Conservation (phyloP, 2,797 vertebrate species). For the Cuculus canorus region DNA sequence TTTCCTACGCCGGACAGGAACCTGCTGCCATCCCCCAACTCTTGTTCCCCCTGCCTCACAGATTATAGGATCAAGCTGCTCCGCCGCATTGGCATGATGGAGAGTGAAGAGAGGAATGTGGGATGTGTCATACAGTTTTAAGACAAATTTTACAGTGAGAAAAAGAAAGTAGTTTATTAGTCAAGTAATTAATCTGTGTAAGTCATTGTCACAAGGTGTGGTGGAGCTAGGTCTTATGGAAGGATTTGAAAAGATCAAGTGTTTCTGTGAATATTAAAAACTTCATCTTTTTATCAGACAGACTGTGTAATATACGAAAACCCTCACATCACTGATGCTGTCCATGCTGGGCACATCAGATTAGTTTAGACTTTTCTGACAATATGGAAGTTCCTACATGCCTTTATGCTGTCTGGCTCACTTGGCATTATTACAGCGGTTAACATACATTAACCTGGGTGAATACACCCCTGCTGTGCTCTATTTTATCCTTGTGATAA, state of each 20-base stretch:
- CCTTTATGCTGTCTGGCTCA: neutral
- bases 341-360: neutral
- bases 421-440: neutral
- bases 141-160: neutral
- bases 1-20: no score
- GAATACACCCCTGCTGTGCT: neutral
- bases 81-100: no score
- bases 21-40: no score
- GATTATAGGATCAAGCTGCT: no score
- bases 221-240: neutral
- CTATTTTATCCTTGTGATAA: neutral
- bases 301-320: neutral
- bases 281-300: neutral
- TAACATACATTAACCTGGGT: neutral
- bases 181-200: slow-evolving; percentile 49
- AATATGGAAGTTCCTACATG: neutral
- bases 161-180: slow-evolving; percentile 36
- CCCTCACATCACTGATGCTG: neutral
- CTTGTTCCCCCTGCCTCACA: no score
- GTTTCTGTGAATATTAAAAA: slow-evolving; percentile 26
- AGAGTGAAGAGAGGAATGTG: neutral
- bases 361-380: neutral
- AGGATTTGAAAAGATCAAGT: neutral
- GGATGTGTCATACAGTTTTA: slow-evolving; percentile 15
- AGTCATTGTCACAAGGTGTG: slow-evolving; percentile 42